Evolutionary conservation across 2,113 vertebrate species (phyloP).

Genomic region (Athene cunicularia): DNA sequence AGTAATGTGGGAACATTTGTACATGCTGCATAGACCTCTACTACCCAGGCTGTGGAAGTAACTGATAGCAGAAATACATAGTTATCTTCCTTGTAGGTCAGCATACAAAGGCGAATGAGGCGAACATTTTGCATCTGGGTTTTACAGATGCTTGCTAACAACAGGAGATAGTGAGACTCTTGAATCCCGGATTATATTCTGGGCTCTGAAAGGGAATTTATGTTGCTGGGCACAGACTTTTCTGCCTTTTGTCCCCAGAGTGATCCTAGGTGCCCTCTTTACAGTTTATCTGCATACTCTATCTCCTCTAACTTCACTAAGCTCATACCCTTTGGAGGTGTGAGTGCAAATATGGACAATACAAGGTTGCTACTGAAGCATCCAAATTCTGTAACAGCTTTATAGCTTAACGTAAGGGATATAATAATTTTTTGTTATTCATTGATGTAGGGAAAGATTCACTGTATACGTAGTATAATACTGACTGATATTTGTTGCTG

Average conservation of each 20-base stretch:
- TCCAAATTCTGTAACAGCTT: not conserved
- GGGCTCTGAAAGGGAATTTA: not conserved
- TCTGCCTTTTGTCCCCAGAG: not conserved
- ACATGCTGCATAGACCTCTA: not conserved
- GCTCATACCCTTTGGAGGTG: not conserved
- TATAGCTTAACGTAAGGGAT: not conserved
- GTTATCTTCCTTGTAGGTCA: slow-evolving; percentile 51
- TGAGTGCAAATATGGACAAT: not conserved
- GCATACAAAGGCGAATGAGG: not conserved
- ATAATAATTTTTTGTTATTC: not conserved
- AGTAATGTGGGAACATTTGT: not conserved
- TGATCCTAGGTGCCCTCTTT: not conserved
- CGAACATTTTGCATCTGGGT: not conserved
- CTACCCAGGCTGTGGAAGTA: not conserved
- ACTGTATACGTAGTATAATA: not conserved
- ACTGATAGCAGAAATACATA: slow-evolving; percentile 13
- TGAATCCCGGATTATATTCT: not conserved
- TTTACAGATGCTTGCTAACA: slow-evolving; percentile 13
- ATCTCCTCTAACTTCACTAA: not conserved
- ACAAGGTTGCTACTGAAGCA: not conserved
- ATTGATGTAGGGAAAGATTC: not conserved
- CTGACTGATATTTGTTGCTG: not conserved
- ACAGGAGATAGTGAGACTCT: not conserved
- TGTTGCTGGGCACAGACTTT: not conserved
- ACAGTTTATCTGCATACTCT: not conserved